Percentiles rank a stretch among this genome's conserved stretches.
These are phyloP conservation scores for Psittacus erithacus DNA, from an alignment of 2,113 vertebrate species.

Conservation along the genomic window DNA sequence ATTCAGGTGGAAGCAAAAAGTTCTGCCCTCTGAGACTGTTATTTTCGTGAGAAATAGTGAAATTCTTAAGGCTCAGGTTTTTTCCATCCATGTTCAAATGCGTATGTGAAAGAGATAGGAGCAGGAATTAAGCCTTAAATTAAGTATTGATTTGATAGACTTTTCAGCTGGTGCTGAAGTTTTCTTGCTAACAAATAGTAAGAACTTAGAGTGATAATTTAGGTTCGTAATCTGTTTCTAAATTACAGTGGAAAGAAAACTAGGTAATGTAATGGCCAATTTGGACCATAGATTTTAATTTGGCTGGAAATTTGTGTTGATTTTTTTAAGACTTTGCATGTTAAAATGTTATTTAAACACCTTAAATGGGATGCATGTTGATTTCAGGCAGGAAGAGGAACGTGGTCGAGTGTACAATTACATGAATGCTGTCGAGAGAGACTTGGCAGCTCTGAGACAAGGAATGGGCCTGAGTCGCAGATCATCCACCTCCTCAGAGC, in stretches of 20 bases:
- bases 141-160: not conserved
- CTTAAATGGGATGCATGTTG: not conserved
- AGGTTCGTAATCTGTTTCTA: not conserved
- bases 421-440: conserved; percentile 95
- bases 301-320: not conserved
- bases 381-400: conserved; percentile 91
- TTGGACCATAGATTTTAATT: not conserved
- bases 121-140: not conserved
- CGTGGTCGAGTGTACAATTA: conserved; percentile 96
- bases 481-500: conserved; percentile 93
- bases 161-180: not conserved
- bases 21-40: not conserved
- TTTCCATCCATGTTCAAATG: accelerated
- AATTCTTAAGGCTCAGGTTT: not conserved
- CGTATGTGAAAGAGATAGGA: not conserved
- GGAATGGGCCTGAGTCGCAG: conserved; percentile 93
- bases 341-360: not conserved
- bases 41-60: not conserved
- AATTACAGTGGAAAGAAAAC: not conserved
- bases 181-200: not conserved
- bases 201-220: not conserved
- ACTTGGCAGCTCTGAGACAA: conserved; percentile 91
- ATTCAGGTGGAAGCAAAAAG: not conserved
- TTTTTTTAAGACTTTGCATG: not conserved
- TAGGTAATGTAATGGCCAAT: not conserved